Evolutionary conservation across 1,140 invertebrate genomes (phyloP).

Genomic region (Eueides isabella): DNA sequence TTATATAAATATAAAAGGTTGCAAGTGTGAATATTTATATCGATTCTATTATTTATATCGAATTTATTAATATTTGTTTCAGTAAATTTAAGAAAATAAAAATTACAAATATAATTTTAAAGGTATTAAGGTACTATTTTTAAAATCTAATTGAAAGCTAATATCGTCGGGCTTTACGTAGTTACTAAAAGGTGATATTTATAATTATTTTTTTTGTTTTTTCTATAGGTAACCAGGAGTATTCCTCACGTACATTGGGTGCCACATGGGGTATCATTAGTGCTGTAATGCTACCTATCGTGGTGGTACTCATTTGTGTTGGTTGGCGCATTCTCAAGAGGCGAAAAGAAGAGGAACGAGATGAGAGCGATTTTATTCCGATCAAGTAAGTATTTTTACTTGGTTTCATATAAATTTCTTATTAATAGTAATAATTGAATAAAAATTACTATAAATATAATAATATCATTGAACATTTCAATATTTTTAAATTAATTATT

Average conservation of each 20-base stretch:
- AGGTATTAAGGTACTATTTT: no score
- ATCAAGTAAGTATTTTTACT: constrained; percentile 55
- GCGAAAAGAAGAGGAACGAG: constrained; percentile 81
- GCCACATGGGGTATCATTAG: constrained; percentile 90
- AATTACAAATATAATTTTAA: no score
- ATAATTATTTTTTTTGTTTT: no score
- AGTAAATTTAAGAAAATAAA: no score
- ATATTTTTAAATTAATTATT: no score
- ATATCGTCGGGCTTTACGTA: no score
- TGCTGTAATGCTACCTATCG: constrained; percentile 88
- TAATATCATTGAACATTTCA: no score
- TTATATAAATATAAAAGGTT: not conserved
- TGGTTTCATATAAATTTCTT: no score
- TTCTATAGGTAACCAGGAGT: constrained; percentile 88
- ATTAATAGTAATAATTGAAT: not conserved
- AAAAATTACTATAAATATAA: not conserved
- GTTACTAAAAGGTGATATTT: no score
- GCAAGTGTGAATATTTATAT: not conserved
- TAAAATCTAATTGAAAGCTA: no score
- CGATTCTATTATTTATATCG: not conserved
- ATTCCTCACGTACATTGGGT: constrained; percentile 88
- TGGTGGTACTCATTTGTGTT: constrained; percentile 87
- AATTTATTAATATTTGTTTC: no score
- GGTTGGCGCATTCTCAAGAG: constrained; percentile 83
- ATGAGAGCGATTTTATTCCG: constrained; percentile 72